A percentile compares a stretch with the other conserved stretches of the same genome.
These are phyloP conservation scores for Ptychochromis oligacanthus DNA, from an alignment of 2,113 vertebrate species.

Conservation along the genomic window DNA sequence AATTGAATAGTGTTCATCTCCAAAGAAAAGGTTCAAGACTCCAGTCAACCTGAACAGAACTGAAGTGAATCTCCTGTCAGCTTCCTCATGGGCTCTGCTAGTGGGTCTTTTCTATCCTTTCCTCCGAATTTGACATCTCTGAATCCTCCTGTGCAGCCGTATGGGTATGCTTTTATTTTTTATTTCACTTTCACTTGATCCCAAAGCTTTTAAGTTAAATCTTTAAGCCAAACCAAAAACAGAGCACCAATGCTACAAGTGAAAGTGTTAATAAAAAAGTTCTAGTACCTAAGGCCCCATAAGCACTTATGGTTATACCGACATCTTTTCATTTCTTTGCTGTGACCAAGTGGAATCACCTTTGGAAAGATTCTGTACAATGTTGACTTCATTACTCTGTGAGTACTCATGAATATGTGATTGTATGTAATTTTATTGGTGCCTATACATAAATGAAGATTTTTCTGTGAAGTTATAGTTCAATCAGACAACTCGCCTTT, in stretches of 20 bases:
- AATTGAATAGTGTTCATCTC: neutral
- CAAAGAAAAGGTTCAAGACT: neutral
- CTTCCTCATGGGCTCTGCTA: constrained; percentile 51
- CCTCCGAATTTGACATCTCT: neutral
- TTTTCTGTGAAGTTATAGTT: neutral
- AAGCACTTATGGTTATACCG: neutral
- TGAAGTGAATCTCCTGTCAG: constrained; percentile 61
- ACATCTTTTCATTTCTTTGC: constrained; percentile 36
- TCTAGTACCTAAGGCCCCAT: neutral
- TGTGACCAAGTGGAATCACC: constrained; percentile 60
- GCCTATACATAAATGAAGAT: neutral
- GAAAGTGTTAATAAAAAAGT: neutral
- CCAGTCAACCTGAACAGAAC: constrained; percentile 49
- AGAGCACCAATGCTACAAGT: neutral
- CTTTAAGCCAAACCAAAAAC: neutral
- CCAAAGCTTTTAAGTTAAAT: rapidly evolving
- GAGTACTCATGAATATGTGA: constrained; percentile 53
- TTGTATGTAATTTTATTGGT: neutral
- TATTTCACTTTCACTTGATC: neutral
- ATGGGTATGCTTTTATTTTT: neutral
- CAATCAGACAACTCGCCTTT: neutral
- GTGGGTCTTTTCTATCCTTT: constrained; percentile 69
- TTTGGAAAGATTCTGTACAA: constrained; percentile 50
- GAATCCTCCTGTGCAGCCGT: neutral
- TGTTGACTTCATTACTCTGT: constrained; percentile 60